These are phyloP conservation scores for Styela clava DNA, from an alignment of 23 tunicate species.

Conservation along the genomic window DNA sequence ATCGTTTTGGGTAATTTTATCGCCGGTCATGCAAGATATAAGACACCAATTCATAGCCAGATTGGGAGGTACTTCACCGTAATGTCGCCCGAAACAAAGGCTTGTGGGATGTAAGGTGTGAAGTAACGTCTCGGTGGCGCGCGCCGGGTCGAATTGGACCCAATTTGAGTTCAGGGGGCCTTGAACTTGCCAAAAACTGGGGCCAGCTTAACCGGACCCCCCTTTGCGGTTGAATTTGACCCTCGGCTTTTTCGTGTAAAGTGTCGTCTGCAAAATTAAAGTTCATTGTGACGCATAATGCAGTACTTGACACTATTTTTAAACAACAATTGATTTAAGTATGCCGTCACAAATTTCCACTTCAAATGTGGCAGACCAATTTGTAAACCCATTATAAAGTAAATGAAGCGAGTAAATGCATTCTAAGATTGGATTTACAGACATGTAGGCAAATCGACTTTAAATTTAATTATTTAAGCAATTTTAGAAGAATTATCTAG, in stretches of 20 bases:
- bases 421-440: no score
- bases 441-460: no score
- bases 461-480: no score
- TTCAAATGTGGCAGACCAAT: not conserved
- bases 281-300: not conserved
- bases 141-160: conserved; percentile 1
- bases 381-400: not conserved
- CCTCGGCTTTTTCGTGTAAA: not conserved
- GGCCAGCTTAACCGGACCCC: conserved; percentile 1
- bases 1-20: not conserved
- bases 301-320: not conserved
- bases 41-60: not conserved
- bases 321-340: not conserved
- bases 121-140: not conserved
- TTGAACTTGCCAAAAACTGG: not conserved
- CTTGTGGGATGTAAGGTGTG: not conserved
- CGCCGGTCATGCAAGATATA: not conserved
- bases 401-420: no score
- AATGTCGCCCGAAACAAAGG: not conserved
- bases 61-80: not conserved
- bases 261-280: not conserved
- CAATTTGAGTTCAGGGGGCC: not conserved
- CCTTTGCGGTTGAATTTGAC: not conserved
- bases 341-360: not conserved
- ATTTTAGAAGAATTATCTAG: no score